Conservation (phyloP, 2,113 vertebrate species). For the Danionella cerebrum region DNA sequence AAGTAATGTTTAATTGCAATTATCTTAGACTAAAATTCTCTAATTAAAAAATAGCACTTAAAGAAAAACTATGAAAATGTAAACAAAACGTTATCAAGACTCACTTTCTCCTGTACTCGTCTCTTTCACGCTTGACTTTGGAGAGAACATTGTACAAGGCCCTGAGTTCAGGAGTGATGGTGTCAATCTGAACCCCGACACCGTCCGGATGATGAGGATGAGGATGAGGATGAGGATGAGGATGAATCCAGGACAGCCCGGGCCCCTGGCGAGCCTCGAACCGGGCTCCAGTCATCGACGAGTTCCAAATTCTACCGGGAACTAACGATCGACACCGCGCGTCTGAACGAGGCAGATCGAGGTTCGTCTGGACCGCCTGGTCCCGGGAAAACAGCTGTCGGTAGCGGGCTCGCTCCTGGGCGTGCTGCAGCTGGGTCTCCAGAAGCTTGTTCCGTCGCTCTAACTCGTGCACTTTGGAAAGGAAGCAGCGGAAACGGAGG, state of each 20-base stretch:
- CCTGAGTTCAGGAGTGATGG: constrained; percentile 43
- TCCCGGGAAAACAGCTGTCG: constrained; percentile 55
- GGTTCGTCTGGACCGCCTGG: constrained; percentile 59
- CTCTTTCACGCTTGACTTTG: constrained; percentile 49
- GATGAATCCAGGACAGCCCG: constrained; percentile 49
- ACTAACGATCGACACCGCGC: constrained; percentile 39
- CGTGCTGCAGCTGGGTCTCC: constrained; percentile 62
- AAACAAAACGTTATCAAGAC: not conserved
- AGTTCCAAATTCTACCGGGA: constrained; percentile 67
- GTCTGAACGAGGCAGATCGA: constrained; percentile 1
- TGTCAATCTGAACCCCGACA: constrained; percentile 47
- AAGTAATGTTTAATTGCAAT: no score
- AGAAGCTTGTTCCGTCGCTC: constrained; percentile 66
- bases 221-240: no score
- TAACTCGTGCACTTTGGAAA: constrained; percentile 63
- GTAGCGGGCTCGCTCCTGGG: constrained; percentile 48
- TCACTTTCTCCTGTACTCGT: constrained; percentile 53
- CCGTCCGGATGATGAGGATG: no score
- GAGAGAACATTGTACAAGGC: constrained; percentile 43
- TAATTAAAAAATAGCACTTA: no score
- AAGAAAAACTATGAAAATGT: not conserved
- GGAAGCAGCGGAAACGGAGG: constrained; percentile 56
- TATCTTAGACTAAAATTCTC: not conserved
- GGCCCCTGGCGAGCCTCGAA: constrained; percentile 57
- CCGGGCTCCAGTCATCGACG: constrained; percentile 58